Conservation (phyloP, 2,113 vertebrate species). For the Myrmecophaga tridactyla region DNA sequence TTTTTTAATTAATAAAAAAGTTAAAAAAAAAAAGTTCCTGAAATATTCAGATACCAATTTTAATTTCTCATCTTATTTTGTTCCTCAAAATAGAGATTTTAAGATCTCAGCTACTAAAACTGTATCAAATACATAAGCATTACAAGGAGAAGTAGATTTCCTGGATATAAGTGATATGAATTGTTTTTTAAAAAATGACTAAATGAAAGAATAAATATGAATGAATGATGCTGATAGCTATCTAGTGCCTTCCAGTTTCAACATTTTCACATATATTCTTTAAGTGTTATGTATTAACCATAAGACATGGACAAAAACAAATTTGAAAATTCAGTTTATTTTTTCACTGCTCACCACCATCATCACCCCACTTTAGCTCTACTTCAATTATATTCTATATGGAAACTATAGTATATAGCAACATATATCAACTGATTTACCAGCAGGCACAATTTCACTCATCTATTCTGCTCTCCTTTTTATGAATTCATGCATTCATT, state of each 20-base stretch:
- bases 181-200: not conserved
- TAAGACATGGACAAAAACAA: not conserved
- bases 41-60: constrained; percentile 29
- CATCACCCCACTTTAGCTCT: not conserved
- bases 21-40: not conserved
- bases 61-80: not conserved
- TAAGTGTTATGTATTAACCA: not conserved
- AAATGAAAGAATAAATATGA: constrained; percentile 3
- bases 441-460: not conserved
- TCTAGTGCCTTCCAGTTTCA: not conserved
- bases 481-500: not conserved
- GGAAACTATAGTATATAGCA: not conserved
- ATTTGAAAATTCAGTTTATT: not conserved
- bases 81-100: constrained; percentile 36
- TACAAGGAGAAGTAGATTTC: not conserved
- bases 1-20: too few species aligned
- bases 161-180: not conserved
- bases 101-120: not conserved
- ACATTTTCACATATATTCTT: not conserved
- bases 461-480: not conserved
- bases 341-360: not conserved
- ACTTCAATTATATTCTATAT: not conserved
- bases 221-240: not conserved
- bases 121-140: not conserved
- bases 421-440: not conserved